Base-by-base conservation (phyloP, 2,888 invertebrate genomes). In the Sphinx pinastri region DNA sequence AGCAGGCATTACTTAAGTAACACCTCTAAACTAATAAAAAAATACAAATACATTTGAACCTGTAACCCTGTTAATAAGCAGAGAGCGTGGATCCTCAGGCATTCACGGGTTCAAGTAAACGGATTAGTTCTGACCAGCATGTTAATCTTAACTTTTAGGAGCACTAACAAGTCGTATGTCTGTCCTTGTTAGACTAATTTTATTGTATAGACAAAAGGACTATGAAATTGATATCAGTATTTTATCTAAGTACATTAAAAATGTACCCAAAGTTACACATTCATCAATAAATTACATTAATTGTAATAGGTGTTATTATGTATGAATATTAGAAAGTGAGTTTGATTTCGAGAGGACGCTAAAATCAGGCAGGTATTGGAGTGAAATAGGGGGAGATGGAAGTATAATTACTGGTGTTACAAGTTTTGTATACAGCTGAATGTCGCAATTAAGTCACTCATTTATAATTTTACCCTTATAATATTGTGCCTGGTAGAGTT, bases 101-200 rank as follows among this genome's bases (percentile, higher is more conserved):
- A 45, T 59, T 59, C 59, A 59, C 16, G 59, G 45, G 45, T 59
- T 45, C 16, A 38, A 11, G 10, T 59, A 59, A 45, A 59, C 14
- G 38, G 45, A 59, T 59, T 59, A 59, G n/a, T 10, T 45, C 59
- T 45, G 59, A 59, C 59, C n/a, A 16, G 45, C 59, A 59, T 59
- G 59, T 59, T 45, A 59, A 59, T 59, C n/a, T 38, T 45, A 13
- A 25, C 19, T 25, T 13, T 38, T 59, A 38, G 38, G 31, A 45
- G 16, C 54, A 16, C 54, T 59, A 59, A 59, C 45, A n/a, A 59
- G 45, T 45, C n/a, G 54, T 55, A 19, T 55, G 52, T 52, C 52
- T 52, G 54, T 55, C 16, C 54, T 55, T 16, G 11, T 8, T 38
- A 38, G 38, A 7, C 7, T 16, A 55, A 16, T 55, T 16, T 55